Base-by-base conservation (phyloP, 2,888 invertebrate species). In the Caenorhabditis sp. region DNA sequence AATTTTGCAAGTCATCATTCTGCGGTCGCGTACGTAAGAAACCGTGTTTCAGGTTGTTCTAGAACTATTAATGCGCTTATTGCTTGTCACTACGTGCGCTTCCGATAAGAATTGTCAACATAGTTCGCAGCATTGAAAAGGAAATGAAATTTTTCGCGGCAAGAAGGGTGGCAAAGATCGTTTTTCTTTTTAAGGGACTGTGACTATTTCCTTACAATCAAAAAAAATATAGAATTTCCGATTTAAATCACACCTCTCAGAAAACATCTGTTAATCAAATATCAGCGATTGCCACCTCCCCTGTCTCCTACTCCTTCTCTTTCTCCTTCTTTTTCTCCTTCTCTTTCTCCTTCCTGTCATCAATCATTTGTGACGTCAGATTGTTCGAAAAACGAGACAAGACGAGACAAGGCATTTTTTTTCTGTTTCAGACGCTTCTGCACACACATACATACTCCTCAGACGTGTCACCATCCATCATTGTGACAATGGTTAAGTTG, bases 381-480 rank as follows among this genome's bases (percentile, higher is more conserved):
- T 18, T 32, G 56, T 56, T 56, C 28, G 56, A 18, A 35, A 35
- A 56, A 56, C 56, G 26, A 26, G 55, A 55, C 2, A 50, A 24
- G 24, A 1, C 2, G 24, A 51, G 22, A 13, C 24, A 13, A 32
- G 32, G 32, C 47, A 20, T 47, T 56, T 56, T 56, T 56, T 56
- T 56, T 56, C 35, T 28, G 55, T 55, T 55, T 56, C 56, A 56
- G 56, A 35, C 56, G 11, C 55, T n/a, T 28, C 20, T 2, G 18
- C 20, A 28, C 18, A 26, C 15, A 32, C 56, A 32, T 56, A 56
- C 51, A 51, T 32, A 56, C 56, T 56, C 20, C 55, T n/a, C 55
- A 55, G n/a, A 28, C 56, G 56, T 56, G 56, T 56, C 56, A 35
- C 20, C 56, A 56, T 56, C 56, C 28, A 56, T 56, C 32, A 56